A percentile compares a stretch with the other conserved stretches of the same genome.
phyloP scores from a whole-genome alignment of 2,113 vertebrate genomes.

The Saguinus midas region DNA sequence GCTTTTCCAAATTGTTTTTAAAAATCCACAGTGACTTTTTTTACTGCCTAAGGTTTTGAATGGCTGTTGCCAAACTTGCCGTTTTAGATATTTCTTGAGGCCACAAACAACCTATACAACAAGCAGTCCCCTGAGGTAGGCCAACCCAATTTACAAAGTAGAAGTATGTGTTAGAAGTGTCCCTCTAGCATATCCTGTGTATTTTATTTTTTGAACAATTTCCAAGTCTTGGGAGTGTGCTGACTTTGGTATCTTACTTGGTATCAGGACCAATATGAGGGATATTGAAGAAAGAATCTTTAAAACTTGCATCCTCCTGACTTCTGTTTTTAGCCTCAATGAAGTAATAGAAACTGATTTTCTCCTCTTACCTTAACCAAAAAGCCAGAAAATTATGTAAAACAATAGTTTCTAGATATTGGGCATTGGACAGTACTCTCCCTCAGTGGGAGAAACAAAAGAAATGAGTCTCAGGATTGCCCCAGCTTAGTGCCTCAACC shows the following conservation, averaged over 20 bases:
- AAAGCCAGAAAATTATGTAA: not conserved
- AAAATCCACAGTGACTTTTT: not conserved
- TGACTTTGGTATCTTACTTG: not conserved
- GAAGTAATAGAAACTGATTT: not conserved
- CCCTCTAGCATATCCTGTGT: not conserved
- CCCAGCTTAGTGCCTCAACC: not conserved
- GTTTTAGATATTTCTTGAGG: conserved; percentile 36
- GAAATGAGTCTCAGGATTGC: not conserved
- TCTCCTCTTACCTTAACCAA: not conserved
- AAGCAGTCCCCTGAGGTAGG: not conserved
- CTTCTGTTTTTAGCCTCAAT: not conserved
- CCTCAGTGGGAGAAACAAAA: not conserved
- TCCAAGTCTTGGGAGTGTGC: not conserved
- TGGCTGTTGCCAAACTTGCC: not conserved
- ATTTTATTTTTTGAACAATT: conserved; percentile 39
- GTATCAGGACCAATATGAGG: not conserved
- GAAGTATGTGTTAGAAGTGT: not conserved
- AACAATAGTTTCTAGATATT: not conserved
- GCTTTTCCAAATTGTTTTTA: not conserved
- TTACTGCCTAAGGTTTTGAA: not conserved
- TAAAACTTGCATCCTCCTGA: not conserved
- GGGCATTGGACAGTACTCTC: not conserved
- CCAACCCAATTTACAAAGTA: not conserved
- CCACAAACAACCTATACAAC: not conserved
- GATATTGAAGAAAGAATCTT: not conserved